Evolutionary conservation across 2,888 invertebrate species (phyloP).

Genomic region (Stegana nigrithorax): DNA sequence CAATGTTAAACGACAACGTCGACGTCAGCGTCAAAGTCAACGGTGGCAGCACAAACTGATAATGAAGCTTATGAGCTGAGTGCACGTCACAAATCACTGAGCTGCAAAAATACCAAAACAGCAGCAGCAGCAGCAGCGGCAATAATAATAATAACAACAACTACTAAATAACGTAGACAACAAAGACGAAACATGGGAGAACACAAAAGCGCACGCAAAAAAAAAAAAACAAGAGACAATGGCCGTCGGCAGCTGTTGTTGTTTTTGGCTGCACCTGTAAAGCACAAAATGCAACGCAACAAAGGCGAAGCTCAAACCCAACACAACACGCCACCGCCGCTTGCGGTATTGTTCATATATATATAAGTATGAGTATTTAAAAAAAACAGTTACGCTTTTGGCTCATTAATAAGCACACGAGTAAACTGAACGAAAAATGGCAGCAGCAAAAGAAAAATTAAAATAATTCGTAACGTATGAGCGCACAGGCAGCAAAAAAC

Average conservation of each 20-base stretch:
- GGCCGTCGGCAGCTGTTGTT: background rate
- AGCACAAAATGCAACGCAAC: conserved; percentile 15
- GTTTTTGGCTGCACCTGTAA: conserved; percentile 49
- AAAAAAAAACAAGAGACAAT: background rate
- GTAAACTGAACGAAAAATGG: background rate
- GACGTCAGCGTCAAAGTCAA: too few relatives aligned
- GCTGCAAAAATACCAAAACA: conserved; percentile 37
- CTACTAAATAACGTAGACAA: conserved; percentile 4
- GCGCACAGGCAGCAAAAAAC: conserved; percentile 40
- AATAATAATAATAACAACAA: conserved; percentile 6
- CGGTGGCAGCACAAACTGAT: conserved; percentile 30
- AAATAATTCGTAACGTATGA: conserved; percentile 46
- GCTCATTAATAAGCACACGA: conserved; percentile 49
- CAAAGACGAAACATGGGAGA: conserved; percentile 14
- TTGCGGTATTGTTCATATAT: too few relatives aligned
- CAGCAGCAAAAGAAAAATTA: background rate
- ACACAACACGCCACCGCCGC: too few relatives aligned
- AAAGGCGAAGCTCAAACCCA: too few relatives aligned
- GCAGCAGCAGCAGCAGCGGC: conserved; percentile 36
- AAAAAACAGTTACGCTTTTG: conserved; percentile 56
- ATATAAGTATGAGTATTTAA: too few relatives aligned
- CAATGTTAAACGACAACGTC: background rate
- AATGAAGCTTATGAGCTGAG: conserved; percentile 59
- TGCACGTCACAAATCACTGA: conserved; percentile 55
- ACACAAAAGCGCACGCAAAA: background rate